Evolutionary conservation across 1,140 invertebrate genomes (phyloP).

Genomic region (Scaptomyza pallida): DNA sequence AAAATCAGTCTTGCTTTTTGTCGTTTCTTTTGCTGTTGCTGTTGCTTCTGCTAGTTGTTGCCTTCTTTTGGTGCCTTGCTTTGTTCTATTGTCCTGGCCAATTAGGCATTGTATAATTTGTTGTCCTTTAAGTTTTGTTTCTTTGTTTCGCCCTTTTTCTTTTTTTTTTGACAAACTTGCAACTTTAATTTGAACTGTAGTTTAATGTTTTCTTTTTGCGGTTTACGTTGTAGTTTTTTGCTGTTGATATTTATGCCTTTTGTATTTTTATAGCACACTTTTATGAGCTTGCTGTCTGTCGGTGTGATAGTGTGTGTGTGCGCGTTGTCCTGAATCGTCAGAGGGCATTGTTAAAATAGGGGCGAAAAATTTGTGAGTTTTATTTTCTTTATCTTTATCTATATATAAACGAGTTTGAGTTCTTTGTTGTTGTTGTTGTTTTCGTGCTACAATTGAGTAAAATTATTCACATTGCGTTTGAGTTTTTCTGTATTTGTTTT

Average conservation of each 20-base stretch:
- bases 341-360: slow-evolving; percentile 3
- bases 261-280: slow-evolving; percentile 73
- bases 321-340: slow-evolving; percentile 47
- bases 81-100: slow-evolving; percentile 22
- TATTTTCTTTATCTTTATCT: slow-evolving; percentile 10
- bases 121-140: neutral
- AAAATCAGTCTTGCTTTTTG: slow-evolving; percentile 80
- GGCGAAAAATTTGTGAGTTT: slow-evolving; percentile 11
- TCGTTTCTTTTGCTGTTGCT: slow-evolving; percentile 27
- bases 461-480: slow-evolving; percentile 78
- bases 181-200: slow-evolving; percentile 60
- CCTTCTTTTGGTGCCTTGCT: too few species aligned
- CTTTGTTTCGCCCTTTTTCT: slow-evolving; percentile 16
- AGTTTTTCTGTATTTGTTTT: slow-evolving; percentile 37
- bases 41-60: slow-evolving; percentile 13
- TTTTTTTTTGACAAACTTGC: slow-evolving; percentile 42
- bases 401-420: slow-evolving; percentile 4
- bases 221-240: slow-evolving; percentile 23
- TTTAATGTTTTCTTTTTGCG: slow-evolving; percentile 15
- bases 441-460: slow-evolving; percentile 60
- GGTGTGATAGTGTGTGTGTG: slow-evolving; percentile 20
- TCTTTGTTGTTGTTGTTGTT: slow-evolving; percentile 43
- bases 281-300: slow-evolving; percentile 43
- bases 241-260: slow-evolving; percentile 63
- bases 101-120: slow-evolving; percentile 31